Conservation (phyloP, 92 coral and sea anemone genomes). For the Paragorgia papillata region DNA sequence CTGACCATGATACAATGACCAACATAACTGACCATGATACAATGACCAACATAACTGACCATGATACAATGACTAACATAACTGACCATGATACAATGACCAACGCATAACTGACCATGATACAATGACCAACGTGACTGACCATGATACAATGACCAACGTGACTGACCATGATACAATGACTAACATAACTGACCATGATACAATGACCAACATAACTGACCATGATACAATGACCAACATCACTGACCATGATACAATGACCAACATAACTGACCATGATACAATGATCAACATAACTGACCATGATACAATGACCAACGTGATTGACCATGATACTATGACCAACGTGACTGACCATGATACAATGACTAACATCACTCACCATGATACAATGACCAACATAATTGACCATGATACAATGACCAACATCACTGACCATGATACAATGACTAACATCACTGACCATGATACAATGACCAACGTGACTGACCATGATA, state of each 20-base stretch:
- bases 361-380: not conserved
- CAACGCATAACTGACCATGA: not conserved
- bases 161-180: not conserved
- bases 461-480: not conserved
- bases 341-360: not conserved
- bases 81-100: not conserved
- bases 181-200: not conserved
- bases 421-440: conserved; percentile 1
- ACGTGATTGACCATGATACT: not conserved
- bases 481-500: not conserved
- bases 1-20: not conserved
- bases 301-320: not conserved
- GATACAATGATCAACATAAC: not conserved
- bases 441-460: too few species aligned
- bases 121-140: not conserved
- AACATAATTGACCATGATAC: not conserved
- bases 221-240: not conserved
- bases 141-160: not conserved
- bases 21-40: not conserved
- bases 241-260: not conserved
- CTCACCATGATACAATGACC: not conserved
- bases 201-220: not conserved
- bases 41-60: conserved; percentile 1
- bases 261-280: not conserved
- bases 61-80: not conserved